Conservation (phyloP, 2,888 invertebrate genomes). For the Deilephila porcellus region DNA sequence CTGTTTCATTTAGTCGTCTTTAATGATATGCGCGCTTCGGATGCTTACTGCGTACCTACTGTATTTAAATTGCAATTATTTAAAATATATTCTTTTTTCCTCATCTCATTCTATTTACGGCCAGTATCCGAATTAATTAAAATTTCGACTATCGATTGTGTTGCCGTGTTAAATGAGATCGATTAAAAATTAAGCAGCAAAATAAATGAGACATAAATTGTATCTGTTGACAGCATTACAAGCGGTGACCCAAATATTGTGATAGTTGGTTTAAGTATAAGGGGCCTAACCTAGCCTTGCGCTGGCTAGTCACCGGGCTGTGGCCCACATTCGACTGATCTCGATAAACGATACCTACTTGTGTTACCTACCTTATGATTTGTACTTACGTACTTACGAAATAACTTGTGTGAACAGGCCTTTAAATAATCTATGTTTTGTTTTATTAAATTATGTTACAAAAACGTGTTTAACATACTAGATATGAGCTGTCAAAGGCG, state of each 20-base stretch:
- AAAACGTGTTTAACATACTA: not conserved
- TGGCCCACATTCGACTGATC: constrained; percentile 54
- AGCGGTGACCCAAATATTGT: constrained; percentile 47
- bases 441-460: not conserved
- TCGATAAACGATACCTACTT: constrained; percentile 38
- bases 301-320: constrained; percentile 45
- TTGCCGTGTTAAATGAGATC: not conserved
- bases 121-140: not conserved
- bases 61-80: constrained; percentile 22
- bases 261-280: constrained; percentile 46
- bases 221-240: constrained; percentile 29
- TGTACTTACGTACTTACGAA: constrained; percentile 46
- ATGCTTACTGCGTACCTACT: constrained; percentile 1
- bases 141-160: constrained; percentile 11
- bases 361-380: constrained; percentile 25
- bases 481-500: not conserved
- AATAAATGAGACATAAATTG: constrained; percentile 31
- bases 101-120: not conserved
- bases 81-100: constrained; percentile 1
- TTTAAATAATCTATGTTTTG: not conserved
- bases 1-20: constrained; percentile 23
- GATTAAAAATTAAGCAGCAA: constrained; percentile 23
- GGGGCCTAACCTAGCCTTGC: constrained; percentile 50
- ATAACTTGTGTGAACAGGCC: constrained; percentile 32
- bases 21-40: constrained; percentile 25